Conservation (phyloP, 2,113 vertebrate genomes). For the Eidolon helvum region DNA sequence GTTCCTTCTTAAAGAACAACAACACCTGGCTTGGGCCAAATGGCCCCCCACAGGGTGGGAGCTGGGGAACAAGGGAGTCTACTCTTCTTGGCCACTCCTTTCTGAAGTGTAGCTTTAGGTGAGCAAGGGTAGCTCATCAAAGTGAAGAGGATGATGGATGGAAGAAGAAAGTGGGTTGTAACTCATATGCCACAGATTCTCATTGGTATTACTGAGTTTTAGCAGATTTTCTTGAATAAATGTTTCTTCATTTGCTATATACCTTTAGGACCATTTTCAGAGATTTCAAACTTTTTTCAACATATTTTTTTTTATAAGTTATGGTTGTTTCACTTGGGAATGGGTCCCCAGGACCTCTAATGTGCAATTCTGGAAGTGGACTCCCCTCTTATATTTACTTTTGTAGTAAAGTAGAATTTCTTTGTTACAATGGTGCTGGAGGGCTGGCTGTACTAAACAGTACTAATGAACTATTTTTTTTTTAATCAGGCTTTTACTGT, state of each 20-base stretch:
- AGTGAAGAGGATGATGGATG: neutral
- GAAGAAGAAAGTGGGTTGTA: neutral
- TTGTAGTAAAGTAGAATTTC: neutral
- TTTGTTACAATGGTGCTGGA: neutral
- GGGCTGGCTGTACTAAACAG: neutral
- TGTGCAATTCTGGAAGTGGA: neutral
- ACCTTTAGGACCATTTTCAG: neutral
- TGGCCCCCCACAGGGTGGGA: too few species aligned
- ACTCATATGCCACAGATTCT: neutral
- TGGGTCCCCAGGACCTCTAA: neutral
- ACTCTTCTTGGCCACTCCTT: neutral
- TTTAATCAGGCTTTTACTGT: neutral
- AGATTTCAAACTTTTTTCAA: neutral
- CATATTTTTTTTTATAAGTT: neutral
- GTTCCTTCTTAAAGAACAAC: too few species aligned
- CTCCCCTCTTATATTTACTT: neutral
- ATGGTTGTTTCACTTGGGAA: slow-evolving; percentile 6
- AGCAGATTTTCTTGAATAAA: slow-evolving; percentile 50
- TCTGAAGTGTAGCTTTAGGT: neutral
- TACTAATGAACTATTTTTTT: neutral
- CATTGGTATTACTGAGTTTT: neutral
- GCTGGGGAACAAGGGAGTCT: neutral
- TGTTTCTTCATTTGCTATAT: neutral
- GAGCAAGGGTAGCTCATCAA: neutral
- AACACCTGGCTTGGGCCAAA: too few species aligned